Percentiles rank a stretch among this genome's conserved stretches.
These are phyloP conservation scores for Proterorhinus semilunaris DNA, from an alignment of 2,113 vertebrate species.

Conservation along the genomic window DNA sequence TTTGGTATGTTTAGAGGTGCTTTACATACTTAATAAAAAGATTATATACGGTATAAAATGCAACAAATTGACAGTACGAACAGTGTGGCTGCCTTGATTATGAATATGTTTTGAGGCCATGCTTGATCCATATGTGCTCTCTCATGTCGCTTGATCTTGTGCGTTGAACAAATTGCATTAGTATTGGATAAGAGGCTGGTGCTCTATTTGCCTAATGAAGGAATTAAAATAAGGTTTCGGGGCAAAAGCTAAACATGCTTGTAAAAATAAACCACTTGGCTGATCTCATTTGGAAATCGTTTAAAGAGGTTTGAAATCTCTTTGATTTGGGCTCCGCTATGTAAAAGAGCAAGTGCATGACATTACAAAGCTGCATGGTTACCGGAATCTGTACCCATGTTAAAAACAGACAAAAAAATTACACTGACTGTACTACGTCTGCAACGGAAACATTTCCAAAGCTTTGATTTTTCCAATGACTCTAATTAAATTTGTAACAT, in stretches of 20 bases:
- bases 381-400: neutral
- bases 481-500: too few relatives aligned
- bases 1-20: too few relatives aligned
- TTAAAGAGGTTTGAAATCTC: constrained; percentile 59
- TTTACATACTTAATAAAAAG: too few relatives aligned
- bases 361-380: constrained; percentile 63
- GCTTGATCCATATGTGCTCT: constrained; percentile 27
- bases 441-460: too few relatives aligned
- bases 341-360: constrained; percentile 61
- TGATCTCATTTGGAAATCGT: constrained; percentile 60
- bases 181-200: constrained; percentile 24
- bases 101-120: constrained; percentile 28
- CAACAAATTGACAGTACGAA: constrained; percentile 27
- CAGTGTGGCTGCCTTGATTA: constrained; percentile 4
- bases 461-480: too few relatives aligned
- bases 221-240: constrained; percentile 57
- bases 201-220: constrained; percentile 51
- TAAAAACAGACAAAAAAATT: too few relatives aligned
- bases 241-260: constrained; percentile 52
- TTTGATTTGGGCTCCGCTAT: constrained; percentile 49
- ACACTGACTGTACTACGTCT: too few relatives aligned
- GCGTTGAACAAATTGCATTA: constrained; percentile 50
- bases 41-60: too few relatives aligned
- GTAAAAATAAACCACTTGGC: constrained; percentile 60
- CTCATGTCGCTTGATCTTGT: constrained; percentile 24